Evolutionary conservation across 2,888 invertebrate species (phyloP).

Genomic region (Acleris holmiana): DNA sequence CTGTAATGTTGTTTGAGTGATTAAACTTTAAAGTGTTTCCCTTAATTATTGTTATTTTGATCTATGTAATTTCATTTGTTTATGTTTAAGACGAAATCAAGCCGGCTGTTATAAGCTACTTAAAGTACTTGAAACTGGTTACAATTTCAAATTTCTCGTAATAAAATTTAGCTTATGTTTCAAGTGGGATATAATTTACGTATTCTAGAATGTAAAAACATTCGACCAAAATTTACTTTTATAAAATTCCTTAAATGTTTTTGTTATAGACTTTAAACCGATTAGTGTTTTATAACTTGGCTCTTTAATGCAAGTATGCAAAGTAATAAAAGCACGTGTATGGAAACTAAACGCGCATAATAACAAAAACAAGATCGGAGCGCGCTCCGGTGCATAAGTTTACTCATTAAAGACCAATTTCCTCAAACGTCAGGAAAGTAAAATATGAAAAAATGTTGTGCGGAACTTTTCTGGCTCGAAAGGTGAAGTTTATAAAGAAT

Average conservation of each 20-base stretch:
- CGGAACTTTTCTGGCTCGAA: conserved; percentile 47
- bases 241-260: neutral
- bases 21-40: conserved; percentile 36
- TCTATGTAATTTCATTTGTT: conserved; percentile 24
- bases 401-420: conserved; percentile 65
- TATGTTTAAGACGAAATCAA: neutral
- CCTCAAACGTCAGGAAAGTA: conserved; percentile 56
- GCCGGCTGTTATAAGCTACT: conserved; percentile 9
- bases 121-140: neutral
- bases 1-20: conserved; percentile 37
- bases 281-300: conserved; percentile 6
- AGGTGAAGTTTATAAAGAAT: conserved; percentile 53
- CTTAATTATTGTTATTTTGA: conserved; percentile 35
- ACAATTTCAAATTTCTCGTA: too few species aligned
- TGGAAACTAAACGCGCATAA: conserved; percentile 25
- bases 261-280: too few species aligned
- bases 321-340: conserved; percentile 13
- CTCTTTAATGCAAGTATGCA: conserved; percentile 4
- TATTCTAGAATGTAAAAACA: neutral
- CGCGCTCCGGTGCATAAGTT: conserved; percentile 58
- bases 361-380: conserved; percentile 49
- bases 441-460: conserved; percentile 58
- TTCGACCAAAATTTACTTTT: neutral
- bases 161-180: too few species aligned
- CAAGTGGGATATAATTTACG: too few species aligned